Evolutionary conservation across 2,113 vertebrate genomes (phyloP), one percentile per base, ranked within the genome.

Genomic region (Mesoclemmys tuberculata): DNA sequence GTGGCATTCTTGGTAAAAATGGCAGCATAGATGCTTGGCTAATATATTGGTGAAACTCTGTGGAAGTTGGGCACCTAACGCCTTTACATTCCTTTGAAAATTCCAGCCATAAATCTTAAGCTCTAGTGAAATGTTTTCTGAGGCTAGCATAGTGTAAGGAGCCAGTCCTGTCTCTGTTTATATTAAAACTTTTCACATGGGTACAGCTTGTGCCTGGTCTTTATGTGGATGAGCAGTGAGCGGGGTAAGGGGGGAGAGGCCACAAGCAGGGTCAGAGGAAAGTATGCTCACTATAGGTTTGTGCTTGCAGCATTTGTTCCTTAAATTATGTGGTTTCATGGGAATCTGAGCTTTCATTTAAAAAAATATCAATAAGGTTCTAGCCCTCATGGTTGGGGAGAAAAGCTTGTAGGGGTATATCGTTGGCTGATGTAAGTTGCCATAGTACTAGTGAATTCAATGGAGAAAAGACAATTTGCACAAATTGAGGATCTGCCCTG

Each of bases 41-140:
- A 41, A 44, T 12, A 27, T 27, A 64, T 31, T 31, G 84, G 44
- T 46, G 84, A 4, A 18, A 79, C 22, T 81, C 24, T 2, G 1
- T 94, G 85, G 79, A 87, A 85, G 2, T 31, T 91, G 31, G 2
- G 3, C 52, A 35, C 26, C 58, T 55, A 90, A 44, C 5, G 44
- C 5, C 77, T 75, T 87, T 48, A 85, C 86, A 46, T 80, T 94
- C 55, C 26, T 88, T 85, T 26, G 89, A n/a, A 81, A 89, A 75
- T 82, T 93, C 82, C 81, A 64, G 7, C 56, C 77, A 93, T 54
- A 54, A 94, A 93, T 84, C 27, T 46, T 94, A n/a, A 85, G 2
- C 11, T 29, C 90, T 95, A 85, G 21, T 2, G 1, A 85, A 51
- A 19, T 61, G 4, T 18, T 80, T 90, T 81, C 91, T 85, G 26